phyloP scores from a whole-genome alignment of 2,888 invertebrate species.

The Volucella inanis region DNA sequence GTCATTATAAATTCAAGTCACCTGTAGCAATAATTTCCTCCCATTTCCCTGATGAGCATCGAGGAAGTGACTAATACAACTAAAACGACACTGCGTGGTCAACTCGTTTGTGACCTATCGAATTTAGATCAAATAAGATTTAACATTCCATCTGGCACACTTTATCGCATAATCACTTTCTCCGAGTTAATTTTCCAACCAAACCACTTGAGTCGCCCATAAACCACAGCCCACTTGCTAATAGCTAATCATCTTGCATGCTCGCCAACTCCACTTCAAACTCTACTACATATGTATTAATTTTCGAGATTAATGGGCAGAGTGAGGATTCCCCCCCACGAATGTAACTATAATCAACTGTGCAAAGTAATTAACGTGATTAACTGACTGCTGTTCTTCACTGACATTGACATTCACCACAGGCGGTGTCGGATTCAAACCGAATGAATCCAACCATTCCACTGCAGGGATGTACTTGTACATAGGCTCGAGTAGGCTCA shows the following conservation, averaged over 20 bases:
- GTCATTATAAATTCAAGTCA: too few relatives aligned
- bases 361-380: constrained; percentile 72
- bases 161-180: background rate
- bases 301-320: background rate
- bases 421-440: constrained; percentile 52
- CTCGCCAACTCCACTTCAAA: background rate
- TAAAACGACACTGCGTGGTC: too few relatives aligned
- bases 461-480: too few relatives aligned
- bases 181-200: background rate
- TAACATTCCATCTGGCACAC: background rate
- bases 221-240: constrained; percentile 37
- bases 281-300: constrained; percentile 2
- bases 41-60: too few relatives aligned
- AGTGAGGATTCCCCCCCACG: background rate
- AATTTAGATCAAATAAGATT: constrained; percentile 4
- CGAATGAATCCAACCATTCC: too few relatives aligned
- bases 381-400: constrained; percentile 71
- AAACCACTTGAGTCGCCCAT: background rate
- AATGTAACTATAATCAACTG: constrained; percentile 54
- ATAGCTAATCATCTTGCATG: constrained; percentile 20
- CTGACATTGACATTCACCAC: constrained; percentile 71
- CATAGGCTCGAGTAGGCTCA: background rate
- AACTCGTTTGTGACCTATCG: too few relatives aligned
- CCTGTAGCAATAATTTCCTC: too few relatives aligned
- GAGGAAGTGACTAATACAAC: too few relatives aligned